Evolutionary conservation across 2,888 invertebrate genomes (phyloP), one percentile per base, ranked within the genome.

Genomic region (Amblyjoppa fuscipennis): DNA sequence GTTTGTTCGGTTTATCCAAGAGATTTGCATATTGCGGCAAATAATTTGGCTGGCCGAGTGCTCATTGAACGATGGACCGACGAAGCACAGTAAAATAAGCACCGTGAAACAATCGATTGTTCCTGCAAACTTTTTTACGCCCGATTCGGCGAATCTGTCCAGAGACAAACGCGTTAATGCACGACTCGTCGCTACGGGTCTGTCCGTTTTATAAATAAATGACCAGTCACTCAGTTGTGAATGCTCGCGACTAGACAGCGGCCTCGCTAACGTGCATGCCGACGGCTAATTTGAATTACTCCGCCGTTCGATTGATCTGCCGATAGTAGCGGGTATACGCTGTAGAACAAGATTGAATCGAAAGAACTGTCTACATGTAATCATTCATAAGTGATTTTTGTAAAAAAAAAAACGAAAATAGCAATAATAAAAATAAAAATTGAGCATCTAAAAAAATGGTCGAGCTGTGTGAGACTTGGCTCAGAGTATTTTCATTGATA

Each of bases 141-240:
- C 59, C 3, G 11, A 59, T 59, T 28, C 13, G 28, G 9, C 25
- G 28, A 59, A 28, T 13, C 28, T 25, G 59, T 59, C 9, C 11
- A 9, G 13, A 13, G 28, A 28, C 25, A 28, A 13, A 59, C 11
- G 11, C 11, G 3, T 59, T 59, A 11, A 59, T 59, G 59, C 59
- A 59, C 28, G 59, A 59, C 28, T 28, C 59, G 28, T 13, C 59
- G 28, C 4, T 59, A 11, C 59, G 28, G 13, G 28, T 28, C 13
- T 28, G 59, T 59, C 59, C 25, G 4, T 28, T 49, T 28, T 59
- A 59, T 59, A 59, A 59, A 59, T 59, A 59, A 59, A 59, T 59
- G 13, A 59, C 9, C 13, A 59, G 59, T 13, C 28, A 25, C 59
- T 28, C 28, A 28, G 11, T 59, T 59, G 59, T 59, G 11, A 59